A percentile compares a stretch with the other conserved stretches of the same genome.
Conservation (phyloP, 2,113 vertebrate genomes). For the Neolamprologus tretocephalus region DNA sequence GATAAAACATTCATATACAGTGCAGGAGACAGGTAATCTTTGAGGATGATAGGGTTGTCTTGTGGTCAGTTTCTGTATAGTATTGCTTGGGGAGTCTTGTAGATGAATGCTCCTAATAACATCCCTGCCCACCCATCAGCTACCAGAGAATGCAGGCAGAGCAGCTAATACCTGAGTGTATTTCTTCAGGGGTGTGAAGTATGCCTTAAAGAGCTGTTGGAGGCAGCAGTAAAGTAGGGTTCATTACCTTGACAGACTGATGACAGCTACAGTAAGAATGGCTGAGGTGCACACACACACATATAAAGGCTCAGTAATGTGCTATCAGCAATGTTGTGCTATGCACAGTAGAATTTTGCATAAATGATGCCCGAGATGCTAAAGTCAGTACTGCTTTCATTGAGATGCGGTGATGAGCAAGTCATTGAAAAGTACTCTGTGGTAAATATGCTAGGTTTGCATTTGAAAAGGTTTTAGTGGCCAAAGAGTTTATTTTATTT, state of each 20-base stretch:
- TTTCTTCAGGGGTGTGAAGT: constrained; percentile 54
- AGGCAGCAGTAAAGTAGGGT: constrained; percentile 49
- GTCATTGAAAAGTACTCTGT: background rate
- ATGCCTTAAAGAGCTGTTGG: constrained; percentile 57
- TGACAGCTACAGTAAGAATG: constrained; percentile 15
- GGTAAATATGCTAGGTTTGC: background rate
- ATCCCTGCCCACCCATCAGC: constrained; percentile 55
- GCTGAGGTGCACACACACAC: background rate
- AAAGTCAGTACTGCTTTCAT: background rate
- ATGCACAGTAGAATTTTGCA: background rate
- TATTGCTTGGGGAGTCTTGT: constrained; percentile 52
- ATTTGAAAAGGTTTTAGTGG: background rate
- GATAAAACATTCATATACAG: constrained; percentile 79
- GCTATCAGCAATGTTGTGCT: background rate
- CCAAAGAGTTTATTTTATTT: background rate
- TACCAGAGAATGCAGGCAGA: constrained; percentile 35
- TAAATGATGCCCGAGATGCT: background rate
- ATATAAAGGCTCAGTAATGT: background rate
- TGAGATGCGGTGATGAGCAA: background rate
- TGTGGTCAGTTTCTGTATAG: constrained; percentile 65
- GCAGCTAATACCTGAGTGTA: constrained; percentile 57
- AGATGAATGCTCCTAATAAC: constrained; percentile 61
- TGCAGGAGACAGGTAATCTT: constrained; percentile 67
- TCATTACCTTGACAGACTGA: constrained; percentile 55
- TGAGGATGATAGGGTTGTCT: constrained; percentile 65